phyloP scores from a whole-genome alignment of 2,888 invertebrate species.

The Ophioninae sp. region DNA sequence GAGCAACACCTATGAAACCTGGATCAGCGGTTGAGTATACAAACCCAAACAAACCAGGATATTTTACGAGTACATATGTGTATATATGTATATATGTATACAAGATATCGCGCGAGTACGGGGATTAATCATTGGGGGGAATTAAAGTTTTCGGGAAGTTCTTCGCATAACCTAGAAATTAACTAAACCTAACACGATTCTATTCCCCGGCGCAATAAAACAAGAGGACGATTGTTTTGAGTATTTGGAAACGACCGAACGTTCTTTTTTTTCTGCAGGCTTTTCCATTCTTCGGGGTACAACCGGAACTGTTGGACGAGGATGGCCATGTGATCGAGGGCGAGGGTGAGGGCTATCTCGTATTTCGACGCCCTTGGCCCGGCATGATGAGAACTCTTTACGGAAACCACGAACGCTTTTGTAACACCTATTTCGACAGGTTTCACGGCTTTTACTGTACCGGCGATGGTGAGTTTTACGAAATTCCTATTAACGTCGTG shows the following conservation, averaged over 20 bases:
- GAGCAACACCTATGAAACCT: conserved; percentile 98
- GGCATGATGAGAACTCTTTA: conserved; percentile 98
- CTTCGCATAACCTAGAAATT: too few species aligned
- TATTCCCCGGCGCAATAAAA: neutral
- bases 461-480: conserved; percentile 91
- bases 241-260: neutral
- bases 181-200: too few species aligned
- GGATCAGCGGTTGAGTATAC: conserved; percentile 91
- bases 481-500: neutral
- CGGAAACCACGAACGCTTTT: conserved; percentile 94
- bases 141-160: too few species aligned
- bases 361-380: conserved; percentile 98
- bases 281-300: conserved; percentile 98
- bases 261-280: conserved; percentile 85
- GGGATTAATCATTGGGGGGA: too few species aligned
- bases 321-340: conserved; percentile 92
- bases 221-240: neutral
- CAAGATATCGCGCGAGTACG: neutral
- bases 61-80: neutral
- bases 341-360: conserved; percentile 96
- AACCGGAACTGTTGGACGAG: conserved; percentile 93
- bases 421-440: conserved; percentile 96
- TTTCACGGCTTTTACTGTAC: conserved; percentile 99
- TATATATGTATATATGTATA: neutral
- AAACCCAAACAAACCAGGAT: neutral